Conservation (phyloP, 2,797 vertebrate genomes). For the Melopsittacus undulatus region DNA sequence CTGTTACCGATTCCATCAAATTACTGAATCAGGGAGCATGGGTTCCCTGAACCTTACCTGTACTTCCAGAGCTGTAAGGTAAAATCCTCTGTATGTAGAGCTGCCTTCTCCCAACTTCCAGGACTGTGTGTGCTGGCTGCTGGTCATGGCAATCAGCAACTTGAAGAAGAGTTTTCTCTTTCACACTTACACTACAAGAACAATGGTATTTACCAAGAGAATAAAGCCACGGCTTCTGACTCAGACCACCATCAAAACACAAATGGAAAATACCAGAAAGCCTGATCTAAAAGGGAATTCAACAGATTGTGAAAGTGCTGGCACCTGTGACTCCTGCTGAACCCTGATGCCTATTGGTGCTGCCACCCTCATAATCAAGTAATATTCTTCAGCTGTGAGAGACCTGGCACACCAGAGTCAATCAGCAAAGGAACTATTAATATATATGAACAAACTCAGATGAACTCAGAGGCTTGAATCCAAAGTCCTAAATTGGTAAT, state of each 20-base stretch:
- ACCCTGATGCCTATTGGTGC: not conserved
- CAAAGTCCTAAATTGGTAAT: not conserved
- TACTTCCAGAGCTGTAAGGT: not conserved
- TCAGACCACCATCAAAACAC: not conserved
- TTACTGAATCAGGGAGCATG: not conserved
- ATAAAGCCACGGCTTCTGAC: not conserved
- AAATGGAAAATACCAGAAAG: not conserved
- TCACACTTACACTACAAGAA: not conserved
- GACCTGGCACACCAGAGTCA: not conserved
- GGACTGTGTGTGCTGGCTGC: not conserved
- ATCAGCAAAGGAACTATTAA: not conserved
- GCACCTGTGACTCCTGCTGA: not conserved
- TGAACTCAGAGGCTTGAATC: not conserved
- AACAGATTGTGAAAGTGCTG: not conserved
- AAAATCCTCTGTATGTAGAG: not conserved
- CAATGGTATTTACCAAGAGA: not conserved
- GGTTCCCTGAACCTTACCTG: not conserved
- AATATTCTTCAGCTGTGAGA: not conserved
- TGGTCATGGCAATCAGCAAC: not conserved
- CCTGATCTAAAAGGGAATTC: not conserved
- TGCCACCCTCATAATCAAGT: not conserved
- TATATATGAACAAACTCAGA: not conserved
- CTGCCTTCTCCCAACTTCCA: not conserved
- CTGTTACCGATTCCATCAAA: not conserved
- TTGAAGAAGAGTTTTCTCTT: not conserved